Conservation (phyloP, 2,797 vertebrate genomes). For the Enteromius argenteus region DNA sequence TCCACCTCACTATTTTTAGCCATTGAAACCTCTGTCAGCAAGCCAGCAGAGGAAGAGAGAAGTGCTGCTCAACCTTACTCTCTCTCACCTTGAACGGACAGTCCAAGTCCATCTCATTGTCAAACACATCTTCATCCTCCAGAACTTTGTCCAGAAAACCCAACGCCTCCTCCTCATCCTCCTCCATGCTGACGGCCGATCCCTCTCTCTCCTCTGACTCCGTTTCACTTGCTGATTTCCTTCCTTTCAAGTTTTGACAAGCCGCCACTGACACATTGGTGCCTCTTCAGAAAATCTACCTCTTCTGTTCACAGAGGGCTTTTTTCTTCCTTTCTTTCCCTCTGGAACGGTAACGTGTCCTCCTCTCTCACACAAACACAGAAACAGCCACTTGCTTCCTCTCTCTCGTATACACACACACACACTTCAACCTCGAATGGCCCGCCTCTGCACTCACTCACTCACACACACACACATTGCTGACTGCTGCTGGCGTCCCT, state of each 20-base stretch:
- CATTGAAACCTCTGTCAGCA: conserved; percentile 34
- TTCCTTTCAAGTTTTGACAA: conserved; percentile 24
- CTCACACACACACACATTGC: background rate
- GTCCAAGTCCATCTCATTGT: conserved; percentile 86
- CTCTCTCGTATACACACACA: background rate
- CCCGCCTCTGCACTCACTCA: conserved; percentile 31
- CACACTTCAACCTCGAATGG: conserved; percentile 4
- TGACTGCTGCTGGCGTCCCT: conserved; percentile 34
- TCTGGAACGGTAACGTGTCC: conserved; percentile 19
- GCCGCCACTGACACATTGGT: conserved; percentile 10
- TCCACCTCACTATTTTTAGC: conserved; percentile 66
- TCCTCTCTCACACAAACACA: conserved; percentile 34
- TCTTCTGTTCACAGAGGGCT: background rate
- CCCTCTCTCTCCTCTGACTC: conserved; percentile 49
- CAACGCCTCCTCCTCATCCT: conserved; percentile 94
- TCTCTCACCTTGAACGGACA: conserved; percentile 82
- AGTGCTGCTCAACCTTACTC: background rate
- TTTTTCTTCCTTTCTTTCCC: background rate
- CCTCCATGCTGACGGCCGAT: conserved; percentile 78
- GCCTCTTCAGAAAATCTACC: background rate
- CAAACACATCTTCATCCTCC: conserved; percentile 88
- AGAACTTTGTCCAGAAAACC: conserved; percentile 93
- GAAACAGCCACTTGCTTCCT: conserved; percentile 43
- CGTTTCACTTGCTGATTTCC: background rate
- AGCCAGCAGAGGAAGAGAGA: conserved; percentile 40